A percentile compares a stretch with the other conserved stretches of the same genome.
Conservation (phyloP, 1,140 invertebrate species). For the Sycophila sp. region DNA sequence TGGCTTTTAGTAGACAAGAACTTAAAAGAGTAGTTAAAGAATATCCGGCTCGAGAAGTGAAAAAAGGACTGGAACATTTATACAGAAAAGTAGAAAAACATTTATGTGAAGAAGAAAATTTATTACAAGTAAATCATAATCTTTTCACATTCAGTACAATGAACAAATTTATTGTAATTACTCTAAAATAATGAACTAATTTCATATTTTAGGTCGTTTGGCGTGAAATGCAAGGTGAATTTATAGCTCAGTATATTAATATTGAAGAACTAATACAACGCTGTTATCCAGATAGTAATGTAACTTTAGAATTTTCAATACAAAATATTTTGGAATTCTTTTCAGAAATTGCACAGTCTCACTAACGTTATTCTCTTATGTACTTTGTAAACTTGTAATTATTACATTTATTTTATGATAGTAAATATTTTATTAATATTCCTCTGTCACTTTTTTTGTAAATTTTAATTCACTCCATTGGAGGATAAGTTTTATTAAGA, state of each 20-base stretch:
- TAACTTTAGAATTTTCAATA: conserved; percentile 95
- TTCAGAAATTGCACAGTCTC: conserved; percentile 97
- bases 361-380: conserved; percentile 67
- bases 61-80: conserved; percentile 93
- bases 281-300: conserved; percentile 97
- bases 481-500: too few species aligned
- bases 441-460: too few species aligned
- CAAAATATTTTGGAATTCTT: conserved; percentile 96
- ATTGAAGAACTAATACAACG: conserved; percentile 93
- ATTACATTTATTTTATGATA: neutral
- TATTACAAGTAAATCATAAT: conserved; percentile 78
- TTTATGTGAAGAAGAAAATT: conserved; percentile 92
- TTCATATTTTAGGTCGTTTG: conserved; percentile 85
- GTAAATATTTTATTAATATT: neutral
- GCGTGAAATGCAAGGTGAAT: conserved; percentile 99
- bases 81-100: conserved; percentile 99
- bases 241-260: conserved; percentile 95
- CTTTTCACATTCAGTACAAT: conserved; percentile 25
- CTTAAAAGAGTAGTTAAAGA: conserved; percentile 94
- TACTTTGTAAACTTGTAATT: neutral
- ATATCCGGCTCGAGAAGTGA: conserved; percentile 95
- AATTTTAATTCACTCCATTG: too few species aligned
- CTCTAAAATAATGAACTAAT: neutral
- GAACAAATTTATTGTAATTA: conserved; percentile 6
- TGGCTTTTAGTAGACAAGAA: conserved; percentile 97